Percentiles rank a stretch among this genome's conserved stretches.
These are phyloP conservation scores for Arctopsyche grandis DNA, from an alignment of 1,140 invertebrate genomes.

Conservation along the genomic window DNA sequence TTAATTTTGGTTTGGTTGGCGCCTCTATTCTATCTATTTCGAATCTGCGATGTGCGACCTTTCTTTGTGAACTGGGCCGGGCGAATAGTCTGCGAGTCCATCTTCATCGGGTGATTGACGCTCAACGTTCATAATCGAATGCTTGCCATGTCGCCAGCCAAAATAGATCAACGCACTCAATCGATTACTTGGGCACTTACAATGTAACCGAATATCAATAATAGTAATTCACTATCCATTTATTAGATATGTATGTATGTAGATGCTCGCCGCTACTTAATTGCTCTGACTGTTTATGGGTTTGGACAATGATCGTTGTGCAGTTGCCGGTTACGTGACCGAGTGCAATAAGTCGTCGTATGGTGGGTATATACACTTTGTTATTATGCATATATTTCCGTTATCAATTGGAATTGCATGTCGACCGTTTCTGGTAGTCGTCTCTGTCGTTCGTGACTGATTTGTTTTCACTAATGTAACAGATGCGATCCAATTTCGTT, in stretches of 20 bases:
- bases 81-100: conserved; percentile 11
- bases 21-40: background rate
- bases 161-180: background rate
- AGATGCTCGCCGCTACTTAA: too few relatives aligned
- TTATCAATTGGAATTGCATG: conserved; percentile 4
- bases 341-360: background rate
- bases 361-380: too few relatives aligned
- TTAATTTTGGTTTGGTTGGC: too few relatives aligned
- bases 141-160: background rate
- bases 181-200: too few relatives aligned
- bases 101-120: conserved; percentile 24
- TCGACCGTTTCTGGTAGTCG: background rate
- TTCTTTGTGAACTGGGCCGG: conserved; percentile 51
- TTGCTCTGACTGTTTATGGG: too few relatives aligned
- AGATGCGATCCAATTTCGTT: too few relatives aligned
- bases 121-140: conserved; percentile 2
- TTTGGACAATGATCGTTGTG: background rate
- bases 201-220: too few relatives aligned
- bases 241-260: too few relatives aligned
- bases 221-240: too few relatives aligned
- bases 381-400: background rate
- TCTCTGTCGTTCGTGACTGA: background rate
- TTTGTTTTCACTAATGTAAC: too few relatives aligned
- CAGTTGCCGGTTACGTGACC: background rate
- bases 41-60: conserved; percentile 46